A percentile compares a stretch with the other conserved stretches of the same genome.
Conservation (phyloP, 2,888 invertebrate genomes). For the Brachyptera risi region DNA sequence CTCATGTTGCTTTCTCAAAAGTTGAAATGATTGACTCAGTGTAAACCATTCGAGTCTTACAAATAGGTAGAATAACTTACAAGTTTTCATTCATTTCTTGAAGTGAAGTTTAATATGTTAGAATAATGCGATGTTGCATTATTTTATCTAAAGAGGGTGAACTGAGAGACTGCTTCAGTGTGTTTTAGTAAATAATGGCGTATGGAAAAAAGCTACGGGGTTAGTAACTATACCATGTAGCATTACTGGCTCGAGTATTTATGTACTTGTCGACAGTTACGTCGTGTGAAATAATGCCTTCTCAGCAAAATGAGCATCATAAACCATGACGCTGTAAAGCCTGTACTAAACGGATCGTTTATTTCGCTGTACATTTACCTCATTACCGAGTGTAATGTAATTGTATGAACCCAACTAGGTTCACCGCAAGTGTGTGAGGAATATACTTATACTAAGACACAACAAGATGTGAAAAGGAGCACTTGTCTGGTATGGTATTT, state of each 20-base stretch:
- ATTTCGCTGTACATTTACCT: slow-evolving; percentile 13
- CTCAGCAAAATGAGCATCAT: not conserved
- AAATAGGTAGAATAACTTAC: too few species aligned
- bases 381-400: slow-evolving; percentile 1
- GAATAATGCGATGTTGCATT: not conserved
- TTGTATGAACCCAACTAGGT: slow-evolving; percentile 6
- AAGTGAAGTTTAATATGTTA: slow-evolving; percentile 6
- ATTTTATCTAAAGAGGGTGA: slow-evolving; percentile 8
- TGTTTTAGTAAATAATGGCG: slow-evolving; percentile 14
- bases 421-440: not conserved
- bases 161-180: slow-evolving; percentile 10
- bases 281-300: slow-evolving; percentile 9
- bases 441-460: too few species aligned
- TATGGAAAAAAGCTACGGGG: slow-evolving; percentile 4
- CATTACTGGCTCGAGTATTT: slow-evolving; percentile 2
- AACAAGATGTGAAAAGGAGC: too few species aligned
- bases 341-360: slow-evolving; percentile 6
- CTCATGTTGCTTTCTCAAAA: slow-evolving; percentile 1
- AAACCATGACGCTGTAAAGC: not conserved
- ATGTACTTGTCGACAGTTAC: slow-evolving; percentile 8
- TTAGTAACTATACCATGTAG: not conserved
- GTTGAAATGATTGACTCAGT: slow-evolving; percentile 12
- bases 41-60: not conserved
- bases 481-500: too few species aligned
- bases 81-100: too few species aligned